Evolutionary conservation across 2,888 invertebrate species (phyloP), one percentile per base, ranked within the genome.

Genomic region (Chaitophorus viminalis): DNA sequence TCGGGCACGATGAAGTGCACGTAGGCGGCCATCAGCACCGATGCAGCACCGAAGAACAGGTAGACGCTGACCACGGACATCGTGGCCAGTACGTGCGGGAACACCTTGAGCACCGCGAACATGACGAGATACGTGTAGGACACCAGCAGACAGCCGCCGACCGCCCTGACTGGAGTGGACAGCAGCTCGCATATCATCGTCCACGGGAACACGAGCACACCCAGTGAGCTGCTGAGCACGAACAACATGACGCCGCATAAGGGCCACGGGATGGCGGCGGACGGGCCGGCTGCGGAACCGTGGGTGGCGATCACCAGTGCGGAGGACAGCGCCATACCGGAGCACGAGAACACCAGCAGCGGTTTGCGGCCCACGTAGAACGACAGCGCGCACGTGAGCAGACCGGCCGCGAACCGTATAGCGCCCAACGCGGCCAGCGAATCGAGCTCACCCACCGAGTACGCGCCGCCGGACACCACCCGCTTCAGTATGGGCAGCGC

Each of bases 141-240:
- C 25, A 93, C 91, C 90, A 93, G 90, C 5, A 93, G 39, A 1
- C 93, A 93, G 1, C 93, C 92, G 17, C 93, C 91, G 82, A 92
- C 91, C 1, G 93, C 94, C 82, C 93, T 91, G 4, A 93, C 92
- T 89, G 92, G 92, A 21, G 93, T 92, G 1, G 93, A 93, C 60
- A 93, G 90, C 18, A 94, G 90, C 91, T 93, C 93, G 9, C 92
- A 91, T 36, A 93, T 93, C 39, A 94, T 90, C 6, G 93, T 93
- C 94, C 94, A 94, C 1, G 94, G 94, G 87, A 94, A 93, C 14
- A 93, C 92, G 83, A 93, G 90, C 90, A 93, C 92, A 0, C 94
- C 94, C 17, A 93, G 89, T 21, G 87, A 87, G 29, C 87, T 81
- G 74, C 81, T n/a, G 60, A 87, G 65, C 39, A 87, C 81, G 81